These are phyloP conservation scores for Orcinus orca DNA, from an alignment of 2,113 vertebrate genomes.

Conservation along the genomic window DNA sequence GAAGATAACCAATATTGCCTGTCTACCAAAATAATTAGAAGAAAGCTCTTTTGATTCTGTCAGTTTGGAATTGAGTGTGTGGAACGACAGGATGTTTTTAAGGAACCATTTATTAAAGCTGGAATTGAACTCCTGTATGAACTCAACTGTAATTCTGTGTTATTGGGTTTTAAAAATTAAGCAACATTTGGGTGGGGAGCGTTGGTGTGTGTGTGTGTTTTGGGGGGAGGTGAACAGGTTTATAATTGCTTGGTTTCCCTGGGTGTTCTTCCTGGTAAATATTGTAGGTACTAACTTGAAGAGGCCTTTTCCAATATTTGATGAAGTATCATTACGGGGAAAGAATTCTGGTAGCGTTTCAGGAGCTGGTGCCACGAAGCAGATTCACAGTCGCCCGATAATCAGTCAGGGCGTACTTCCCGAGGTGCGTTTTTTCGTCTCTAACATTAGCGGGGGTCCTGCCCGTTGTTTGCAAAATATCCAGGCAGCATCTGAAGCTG, in stretches of 20 bases:
- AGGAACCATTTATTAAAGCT: slow-evolving; percentile 48
- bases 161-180: slow-evolving; percentile 49
- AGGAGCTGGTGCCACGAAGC: background rate
- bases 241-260: background rate
- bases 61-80: background rate
- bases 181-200: background rate
- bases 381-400: background rate
- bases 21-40: background rate
- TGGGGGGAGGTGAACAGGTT: background rate
- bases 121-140: slow-evolving; percentile 51
- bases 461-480: background rate
- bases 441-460: background rate
- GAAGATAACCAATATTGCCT: background rate
- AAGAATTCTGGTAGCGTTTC: background rate
- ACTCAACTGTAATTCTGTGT: slow-evolving; percentile 10
- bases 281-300: background rate
- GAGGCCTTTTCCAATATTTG: background rate
- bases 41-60: background rate
- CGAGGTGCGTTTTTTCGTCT: background rate
- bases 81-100: slow-evolving; percentile 16
- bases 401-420: background rate
- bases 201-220: background rate
- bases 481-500: background rate
- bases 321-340: background rate
- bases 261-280: background rate